phyloP scores from a whole-genome alignment of 2,113 vertebrate species.

The Nipponia nippon region DNA sequence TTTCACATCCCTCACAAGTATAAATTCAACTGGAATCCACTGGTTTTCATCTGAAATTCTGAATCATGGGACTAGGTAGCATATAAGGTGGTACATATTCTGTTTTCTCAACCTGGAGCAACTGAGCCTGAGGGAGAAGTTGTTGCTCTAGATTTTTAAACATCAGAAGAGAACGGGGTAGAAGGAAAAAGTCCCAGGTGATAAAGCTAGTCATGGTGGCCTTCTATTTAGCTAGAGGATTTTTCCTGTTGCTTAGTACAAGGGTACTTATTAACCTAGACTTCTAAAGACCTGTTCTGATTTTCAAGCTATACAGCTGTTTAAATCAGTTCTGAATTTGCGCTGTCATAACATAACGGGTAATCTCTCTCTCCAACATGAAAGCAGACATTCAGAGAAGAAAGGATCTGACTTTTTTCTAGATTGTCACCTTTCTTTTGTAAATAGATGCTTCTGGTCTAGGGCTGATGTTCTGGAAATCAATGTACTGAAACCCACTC shows the following conservation, averaged over 20 bases:
- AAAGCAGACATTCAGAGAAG: neutral
- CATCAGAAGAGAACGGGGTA: neutral
- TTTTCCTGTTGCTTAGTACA: neutral
- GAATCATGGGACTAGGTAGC: neutral
- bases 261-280: neutral
- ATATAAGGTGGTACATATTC: neutral
- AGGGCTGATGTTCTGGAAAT: neutral
- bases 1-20: neutral
- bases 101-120: neutral
- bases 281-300: neutral
- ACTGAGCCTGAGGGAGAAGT: neutral
- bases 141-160: neutral
- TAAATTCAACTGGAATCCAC: neutral
- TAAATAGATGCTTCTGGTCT: neutral
- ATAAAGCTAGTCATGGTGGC: neutral
- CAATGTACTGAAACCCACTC: neutral
- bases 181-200: neutral
- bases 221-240: neutral
- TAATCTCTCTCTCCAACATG: neutral
- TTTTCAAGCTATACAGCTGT: neutral
- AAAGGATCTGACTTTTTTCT: neutral
- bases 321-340: neutral
- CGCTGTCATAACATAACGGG: neutral
- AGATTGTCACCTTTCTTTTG: neutral
- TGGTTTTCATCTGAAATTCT: neutral